These are phyloP conservation scores for Uloborus plumipes DNA, from an alignment of 2,888 invertebrate genomes.

Conservation along the genomic window DNA sequence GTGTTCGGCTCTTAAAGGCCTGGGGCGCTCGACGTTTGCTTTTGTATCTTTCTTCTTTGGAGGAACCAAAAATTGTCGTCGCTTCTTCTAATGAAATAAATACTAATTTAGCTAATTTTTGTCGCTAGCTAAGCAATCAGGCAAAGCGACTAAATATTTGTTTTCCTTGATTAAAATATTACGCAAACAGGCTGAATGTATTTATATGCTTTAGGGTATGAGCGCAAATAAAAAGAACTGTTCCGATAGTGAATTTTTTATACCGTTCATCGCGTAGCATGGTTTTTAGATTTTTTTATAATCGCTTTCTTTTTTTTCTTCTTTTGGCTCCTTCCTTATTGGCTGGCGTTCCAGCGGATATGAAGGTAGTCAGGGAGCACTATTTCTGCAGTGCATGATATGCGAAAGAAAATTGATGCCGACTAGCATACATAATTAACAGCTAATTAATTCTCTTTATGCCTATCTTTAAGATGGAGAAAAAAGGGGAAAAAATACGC, in stretches of 20 bases:
- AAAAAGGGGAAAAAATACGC: constrained; percentile 43
- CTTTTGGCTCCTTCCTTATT: constrained; percentile 35
- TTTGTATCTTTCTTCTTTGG: constrained; percentile 59
- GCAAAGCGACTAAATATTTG: constrained; percentile 65
- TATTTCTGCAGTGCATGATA: constrained; percentile 39
- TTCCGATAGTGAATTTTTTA: constrained; percentile 60
- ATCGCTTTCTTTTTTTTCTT: constrained; percentile 26
- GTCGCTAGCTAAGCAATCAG: constrained; percentile 64
- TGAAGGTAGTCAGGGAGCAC: constrained; percentile 40
- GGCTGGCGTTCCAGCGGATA: constrained; percentile 24
- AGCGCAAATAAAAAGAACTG: constrained; percentile 55
- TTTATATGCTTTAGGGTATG: constrained; percentile 64
- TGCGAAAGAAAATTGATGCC: constrained; percentile 52
- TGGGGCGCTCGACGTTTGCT: constrained; percentile 50
- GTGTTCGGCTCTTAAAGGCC: constrained; percentile 49
- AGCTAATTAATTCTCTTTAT: constrained; percentile 63
- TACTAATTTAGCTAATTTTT: constrained; percentile 65
- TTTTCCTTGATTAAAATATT: constrained; percentile 65
- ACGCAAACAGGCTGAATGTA: constrained; percentile 63
- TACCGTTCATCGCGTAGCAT: constrained; percentile 39
- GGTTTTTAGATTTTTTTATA: constrained; percentile 55
- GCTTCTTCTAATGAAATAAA: constrained; percentile 65
- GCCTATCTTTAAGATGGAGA: constrained; percentile 21
- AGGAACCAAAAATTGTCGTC: constrained; percentile 57
- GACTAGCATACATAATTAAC: constrained; percentile 62